Conservation (phyloP, 92 coral and sea anemone species). For the Epizoanthus rinbou region DNA sequence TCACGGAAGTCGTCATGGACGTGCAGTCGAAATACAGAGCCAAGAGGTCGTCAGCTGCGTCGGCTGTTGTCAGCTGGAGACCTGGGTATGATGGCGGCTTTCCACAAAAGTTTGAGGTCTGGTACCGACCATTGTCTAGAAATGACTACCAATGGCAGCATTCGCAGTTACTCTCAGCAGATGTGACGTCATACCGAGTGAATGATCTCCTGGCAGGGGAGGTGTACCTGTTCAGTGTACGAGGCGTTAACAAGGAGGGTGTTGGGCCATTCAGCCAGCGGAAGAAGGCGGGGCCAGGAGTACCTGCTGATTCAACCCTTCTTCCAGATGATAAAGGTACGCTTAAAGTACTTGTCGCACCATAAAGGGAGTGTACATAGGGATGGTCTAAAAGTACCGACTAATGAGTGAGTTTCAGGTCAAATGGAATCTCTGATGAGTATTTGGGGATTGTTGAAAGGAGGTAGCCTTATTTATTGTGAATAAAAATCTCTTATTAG, state of each 20-base stretch:
- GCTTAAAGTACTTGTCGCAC: background rate
- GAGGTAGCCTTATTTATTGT: background rate
- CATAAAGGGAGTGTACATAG: too few species aligned
- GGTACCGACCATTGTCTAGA: constrained; percentile 74
- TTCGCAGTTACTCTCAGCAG: constrained; percentile 59
- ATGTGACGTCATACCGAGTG: constrained; percentile 69
- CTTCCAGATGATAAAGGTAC: constrained; percentile 51
- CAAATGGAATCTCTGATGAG: background rate
- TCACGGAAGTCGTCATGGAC: constrained; percentile 55
- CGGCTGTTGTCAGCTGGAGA: constrained; percentile 76
- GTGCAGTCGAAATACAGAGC: constrained; percentile 29
- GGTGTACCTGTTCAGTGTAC: constrained; percentile 73
- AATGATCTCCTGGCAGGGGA: constrained; percentile 50
- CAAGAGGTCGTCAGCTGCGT: constrained; percentile 36
- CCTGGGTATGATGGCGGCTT: constrained; percentile 97
- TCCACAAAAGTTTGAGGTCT: constrained; percentile 80
- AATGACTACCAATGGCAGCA: constrained; percentile 79
- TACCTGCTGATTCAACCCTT: constrained; percentile 41
- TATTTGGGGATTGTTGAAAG: background rate
- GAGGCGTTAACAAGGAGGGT: constrained; percentile 85
- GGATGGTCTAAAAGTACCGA: too few species aligned
- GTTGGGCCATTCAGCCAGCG: constrained; percentile 79
- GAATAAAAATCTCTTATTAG: background rate
- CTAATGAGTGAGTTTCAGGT: too few species aligned
- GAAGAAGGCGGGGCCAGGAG: constrained; percentile 49